Evolutionary conservation across 2,888 invertebrate species (phyloP).

Genomic region (Trachelus iudaicus): DNA sequence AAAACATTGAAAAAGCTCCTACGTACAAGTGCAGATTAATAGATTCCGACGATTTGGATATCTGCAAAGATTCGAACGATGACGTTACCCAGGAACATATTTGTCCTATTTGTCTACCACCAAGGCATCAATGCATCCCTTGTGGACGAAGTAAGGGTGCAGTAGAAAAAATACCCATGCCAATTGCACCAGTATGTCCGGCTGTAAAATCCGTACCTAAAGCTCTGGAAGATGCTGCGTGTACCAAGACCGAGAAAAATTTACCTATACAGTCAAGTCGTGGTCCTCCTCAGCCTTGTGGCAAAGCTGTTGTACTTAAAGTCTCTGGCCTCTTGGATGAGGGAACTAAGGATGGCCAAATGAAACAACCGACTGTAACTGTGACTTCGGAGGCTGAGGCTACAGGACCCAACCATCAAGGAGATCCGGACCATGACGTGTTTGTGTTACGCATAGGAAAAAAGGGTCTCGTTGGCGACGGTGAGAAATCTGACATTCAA

Average conservation of each 20-base stretch:
- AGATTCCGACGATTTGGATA: conserved; percentile 29
- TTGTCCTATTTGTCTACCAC: conserved; percentile 33
- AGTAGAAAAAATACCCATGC: not conserved
- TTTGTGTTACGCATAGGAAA: conserved; percentile 81
- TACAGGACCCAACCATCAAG: conserved; percentile 4
- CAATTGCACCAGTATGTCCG: not conserved
- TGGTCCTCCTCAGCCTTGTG: conserved; percentile 39
- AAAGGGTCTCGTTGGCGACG: conserved; percentile 74
- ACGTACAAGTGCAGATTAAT: conserved; percentile 48
- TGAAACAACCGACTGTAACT: conserved; percentile 46
- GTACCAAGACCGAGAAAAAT: not conserved
- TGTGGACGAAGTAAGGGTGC: conserved; percentile 33
- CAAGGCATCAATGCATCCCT: conserved; percentile 33
- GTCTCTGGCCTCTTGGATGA: conserved; percentile 55
- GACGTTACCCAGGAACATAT: conserved; percentile 3
- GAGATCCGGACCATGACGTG: conserved; percentile 77
- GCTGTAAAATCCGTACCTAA: not conserved
- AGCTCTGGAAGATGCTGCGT: not conserved
- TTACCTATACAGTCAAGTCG: conserved; percentile 43
- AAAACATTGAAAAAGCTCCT: conserved; percentile 29
- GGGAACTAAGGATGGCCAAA: conserved; percentile 17
- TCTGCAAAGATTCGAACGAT: conserved; percentile 30
- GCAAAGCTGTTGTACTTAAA: conserved; percentile 57
- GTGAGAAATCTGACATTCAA: conserved; percentile 77
- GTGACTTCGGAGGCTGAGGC: conserved; percentile 44